Evolutionary conservation across 1,140 invertebrate species (phyloP).

Genomic region (Rhopalosiphum maidis): DNA sequence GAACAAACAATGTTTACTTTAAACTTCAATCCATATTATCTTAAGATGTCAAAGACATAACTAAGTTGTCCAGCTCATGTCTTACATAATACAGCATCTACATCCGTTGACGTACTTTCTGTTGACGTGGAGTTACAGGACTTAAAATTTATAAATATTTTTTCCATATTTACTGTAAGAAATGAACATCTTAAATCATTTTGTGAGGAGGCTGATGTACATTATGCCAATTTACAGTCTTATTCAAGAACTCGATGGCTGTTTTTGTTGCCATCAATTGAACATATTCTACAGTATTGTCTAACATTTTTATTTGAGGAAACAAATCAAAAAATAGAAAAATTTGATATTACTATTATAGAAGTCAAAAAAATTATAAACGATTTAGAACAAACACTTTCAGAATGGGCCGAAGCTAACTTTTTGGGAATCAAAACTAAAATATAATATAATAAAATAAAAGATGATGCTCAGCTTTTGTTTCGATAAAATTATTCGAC

Average conservation of each 20-base stretch:
- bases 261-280: conserved; percentile 59
- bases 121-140: conserved; percentile 61
- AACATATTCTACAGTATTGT: conserved; percentile 56
- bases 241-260: conserved; percentile 61
- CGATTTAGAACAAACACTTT: not conserved
- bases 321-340: conserved; percentile 42
- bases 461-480: too few species aligned
- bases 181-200: conserved; percentile 61
- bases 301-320: conserved; percentile 33
- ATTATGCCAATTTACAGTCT: conserved; percentile 60
- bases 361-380: conserved; percentile 39
- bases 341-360: conserved; percentile 30
- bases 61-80: conserved; percentile 61
- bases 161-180: conserved; percentile 61
- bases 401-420: too few species aligned
- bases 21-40: conserved; percentile 59
- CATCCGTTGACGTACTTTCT: conserved; percentile 59
- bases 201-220: conserved; percentile 60
- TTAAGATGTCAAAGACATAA: conserved; percentile 57
- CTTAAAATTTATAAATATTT: conserved; percentile 62
- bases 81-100: conserved; percentile 60
- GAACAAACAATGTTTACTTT: conserved; percentile 60
- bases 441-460: too few species aligned
- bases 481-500: too few species aligned
- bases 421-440: too few species aligned